Base-by-base conservation (phyloP, 2,113 vertebrate species). In the Trichechus manatus region DNA sequence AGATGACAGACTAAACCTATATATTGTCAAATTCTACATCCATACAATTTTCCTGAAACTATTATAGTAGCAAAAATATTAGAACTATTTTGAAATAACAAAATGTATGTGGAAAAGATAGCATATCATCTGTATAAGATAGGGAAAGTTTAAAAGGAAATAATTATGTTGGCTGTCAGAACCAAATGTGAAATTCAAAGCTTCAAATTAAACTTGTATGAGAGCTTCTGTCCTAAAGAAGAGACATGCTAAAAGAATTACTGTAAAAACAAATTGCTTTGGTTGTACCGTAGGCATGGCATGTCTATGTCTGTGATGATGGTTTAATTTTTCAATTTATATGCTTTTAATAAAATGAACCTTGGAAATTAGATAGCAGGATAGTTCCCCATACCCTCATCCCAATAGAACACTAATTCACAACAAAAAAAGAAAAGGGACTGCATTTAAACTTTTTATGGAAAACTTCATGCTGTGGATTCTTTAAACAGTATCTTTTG, bases 141-240 rank as follows among this genome's bases (percentile, higher is more conserved):
- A 90, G 13, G 29, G 11, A 61, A 50, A 53, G 2, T 36, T 22
- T 90, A 84, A 75, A 61, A 80, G 7, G 8, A 92, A 92, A 66
- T 78, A 80, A 80, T 92, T 82, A 42, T 25, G 39, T 79, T 95
- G 44, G 8, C 31, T 94, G 10, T 70, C 72, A 90, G 61, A 89
- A 66, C 0, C 22, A 87, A 91, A 80, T 29, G 36, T 63, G 33
- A 94, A 87, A 87, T 61, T 90, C 53, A 82, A 95, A 91, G 42
- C 50, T 66, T n/a, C 79, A 19, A 68, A 78, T 87, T 81, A 94
- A 95, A 88, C 5, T 87, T 91, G 89, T 77, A 85, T 47, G 27
- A 86, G 61, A 15, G 1, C 14, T 83, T 93, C 29, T 93, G 44
- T 70, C 75, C 17, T 22, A 33, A 81, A 91, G 42, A 79, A 17